Conservation (phyloP, 2,797 vertebrate genomes). For the Kryptopterus vitreolus region DNA sequence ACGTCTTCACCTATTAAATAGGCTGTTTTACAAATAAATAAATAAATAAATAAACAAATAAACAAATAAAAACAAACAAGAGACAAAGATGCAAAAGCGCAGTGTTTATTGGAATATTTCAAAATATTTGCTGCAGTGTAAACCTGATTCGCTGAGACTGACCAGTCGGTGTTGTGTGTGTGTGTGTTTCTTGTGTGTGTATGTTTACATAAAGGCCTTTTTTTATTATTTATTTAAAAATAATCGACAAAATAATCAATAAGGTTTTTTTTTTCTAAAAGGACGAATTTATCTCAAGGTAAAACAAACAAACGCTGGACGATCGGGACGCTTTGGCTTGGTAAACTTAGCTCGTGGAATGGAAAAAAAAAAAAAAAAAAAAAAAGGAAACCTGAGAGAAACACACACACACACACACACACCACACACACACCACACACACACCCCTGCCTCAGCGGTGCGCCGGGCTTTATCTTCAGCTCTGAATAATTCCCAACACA, state of each 20-base stretch:
- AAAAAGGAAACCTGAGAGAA: slow-evolving; percentile 29
- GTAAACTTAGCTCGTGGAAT: neutral
- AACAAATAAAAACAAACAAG: neutral
- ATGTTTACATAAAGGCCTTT: slow-evolving; percentile 42
- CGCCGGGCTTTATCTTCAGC: neutral
- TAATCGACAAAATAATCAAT: neutral
- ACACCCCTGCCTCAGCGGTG: no score
- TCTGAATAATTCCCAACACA: neutral
- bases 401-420: no score
- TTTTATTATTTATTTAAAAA: no score
- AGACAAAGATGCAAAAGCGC: neutral
- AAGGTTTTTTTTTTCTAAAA: neutral
- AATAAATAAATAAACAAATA: no score
- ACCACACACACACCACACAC: no score
- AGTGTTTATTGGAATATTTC: slow-evolving; percentile 33
- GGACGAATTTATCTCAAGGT: neutral
- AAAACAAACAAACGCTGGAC: neutral
- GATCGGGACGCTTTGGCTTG: neutral
- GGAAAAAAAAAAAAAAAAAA: neutral
- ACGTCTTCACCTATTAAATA: no score
- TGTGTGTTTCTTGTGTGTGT: neutral
- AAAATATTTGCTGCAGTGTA: slow-evolving; percentile 46
- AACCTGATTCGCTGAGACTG: slow-evolving; percentile 45
- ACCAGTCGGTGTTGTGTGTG: neutral
- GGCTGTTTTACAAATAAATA: no score